Conservation (phyloP, 2,113 vertebrate species). For the Hydrochoerus hydrochaeris region DNA sequence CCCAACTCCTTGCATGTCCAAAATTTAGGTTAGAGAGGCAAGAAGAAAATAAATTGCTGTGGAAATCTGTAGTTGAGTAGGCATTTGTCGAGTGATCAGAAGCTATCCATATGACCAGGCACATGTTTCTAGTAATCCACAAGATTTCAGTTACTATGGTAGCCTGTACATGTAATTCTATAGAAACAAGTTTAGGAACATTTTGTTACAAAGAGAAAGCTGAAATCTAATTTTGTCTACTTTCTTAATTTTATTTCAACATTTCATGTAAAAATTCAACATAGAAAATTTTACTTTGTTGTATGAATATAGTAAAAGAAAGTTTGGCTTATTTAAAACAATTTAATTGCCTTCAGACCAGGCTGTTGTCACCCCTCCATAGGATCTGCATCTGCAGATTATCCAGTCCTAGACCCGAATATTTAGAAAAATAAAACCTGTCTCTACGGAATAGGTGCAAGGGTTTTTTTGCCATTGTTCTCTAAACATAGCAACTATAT, state of each 20-base stretch:
- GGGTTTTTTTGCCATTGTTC: background rate
- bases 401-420: background rate
- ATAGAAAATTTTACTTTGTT: slow-evolving; percentile 21
- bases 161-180: background rate
- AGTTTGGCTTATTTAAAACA: slow-evolving; percentile 41
- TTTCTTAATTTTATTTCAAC: slow-evolving; percentile 49
- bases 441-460: background rate
- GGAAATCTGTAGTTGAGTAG: background rate
- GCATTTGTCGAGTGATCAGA: background rate
- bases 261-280: slow-evolving; percentile 50
- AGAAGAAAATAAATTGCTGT: background rate
- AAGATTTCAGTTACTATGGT: background rate
- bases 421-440: background rate
- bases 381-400: background rate
- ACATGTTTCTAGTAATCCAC: slow-evolving; percentile 14
- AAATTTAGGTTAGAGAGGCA: background rate
- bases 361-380: background rate
- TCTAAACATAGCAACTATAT: background rate
- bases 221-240: slow-evolving; percentile 22
- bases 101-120: background rate
- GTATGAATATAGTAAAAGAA: slow-evolving; percentile 31
- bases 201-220: slow-evolving; percentile 55
- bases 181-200: slow-evolving; percentile 31
- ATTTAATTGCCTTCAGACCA: slow-evolving; percentile 8
- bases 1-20: background rate